Evolutionary conservation across 2,797 vertebrate genomes (phyloP), one percentile per base, ranked within the genome.

Genomic region (Pangasius macronema): DNA sequence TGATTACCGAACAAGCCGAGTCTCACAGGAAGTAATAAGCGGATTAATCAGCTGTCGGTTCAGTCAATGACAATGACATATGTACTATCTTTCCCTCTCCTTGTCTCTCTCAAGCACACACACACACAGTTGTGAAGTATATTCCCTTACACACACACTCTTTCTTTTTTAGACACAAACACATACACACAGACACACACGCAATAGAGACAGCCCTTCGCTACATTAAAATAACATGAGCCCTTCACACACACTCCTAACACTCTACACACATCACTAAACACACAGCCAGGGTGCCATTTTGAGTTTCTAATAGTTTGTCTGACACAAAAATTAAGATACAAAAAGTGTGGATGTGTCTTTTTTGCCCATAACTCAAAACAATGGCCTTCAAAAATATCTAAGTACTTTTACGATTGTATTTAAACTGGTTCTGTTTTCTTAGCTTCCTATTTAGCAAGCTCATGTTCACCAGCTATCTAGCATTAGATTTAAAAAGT

Each of bases 11-110:
- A 88, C 75, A 93, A 89, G 30, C 51, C 20, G 91, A 92, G 92
- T 93, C 94, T 94, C 91, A 87, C 91, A 93, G 93, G 89, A 95
- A 91, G 92, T 96, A 97, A 97, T 97, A 96, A 96, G 96, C 93
- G 93, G 94, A 96, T 96, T 95, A 95, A 96, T 95, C 92, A 95
- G 91, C 91, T 96, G 96, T 97, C 95, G 95, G 91, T 92, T 89
- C 93, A 93, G 93, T 94, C 93, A 95, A 93, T 92, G 92, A 96
- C 85, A 80, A 81, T 67, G 81, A 80, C 84, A 90, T 87, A 67
- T 55, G 84, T 55, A 51, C 53, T 65, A 61, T 67, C 61, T 67
- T 67, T 33, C 42, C 81, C 61, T 65, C 61, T 83, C 27, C 59
- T 82, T n/a, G 59, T 67, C 63, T 82, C n/a, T 86, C 67, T 85